A percentile compares a stretch with the other conserved stretches of the same genome.
Conservation (phyloP, 2,888 invertebrate species). For the Eristalis arbustorum region DNA sequence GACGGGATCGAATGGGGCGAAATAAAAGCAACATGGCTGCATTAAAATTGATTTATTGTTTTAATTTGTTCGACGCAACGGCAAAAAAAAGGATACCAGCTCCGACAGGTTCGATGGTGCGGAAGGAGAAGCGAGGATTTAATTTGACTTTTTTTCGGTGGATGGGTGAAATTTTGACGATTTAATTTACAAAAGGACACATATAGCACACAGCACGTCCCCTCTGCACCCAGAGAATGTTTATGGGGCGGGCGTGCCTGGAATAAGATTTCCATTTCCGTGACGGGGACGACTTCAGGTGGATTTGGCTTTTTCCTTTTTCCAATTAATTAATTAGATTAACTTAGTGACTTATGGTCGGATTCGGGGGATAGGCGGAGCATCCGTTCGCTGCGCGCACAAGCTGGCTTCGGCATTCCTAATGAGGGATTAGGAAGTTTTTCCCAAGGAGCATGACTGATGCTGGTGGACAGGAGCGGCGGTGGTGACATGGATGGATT, state of each 20-base stretch:
- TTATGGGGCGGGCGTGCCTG: neutral
- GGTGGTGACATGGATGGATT: neutral
- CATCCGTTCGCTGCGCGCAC: neutral
- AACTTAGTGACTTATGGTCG: neutral
- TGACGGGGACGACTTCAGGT: slow-evolving; percentile 9
- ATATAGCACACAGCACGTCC: neutral
- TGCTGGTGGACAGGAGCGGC: neutral
- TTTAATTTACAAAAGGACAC: neutral
- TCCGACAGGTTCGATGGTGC: neutral
- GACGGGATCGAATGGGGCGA: neutral
- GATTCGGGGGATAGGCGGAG: neutral
- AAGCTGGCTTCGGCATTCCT: neutral
- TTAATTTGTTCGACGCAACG: slow-evolving; percentile 19
- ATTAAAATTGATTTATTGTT: slow-evolving; percentile 65
- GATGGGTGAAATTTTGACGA: slow-evolving; percentile 11
- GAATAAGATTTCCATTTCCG: neutral
- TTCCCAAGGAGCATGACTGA: neutral
- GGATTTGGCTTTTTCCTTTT: neutral
- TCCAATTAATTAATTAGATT: slow-evolving; percentile 34
- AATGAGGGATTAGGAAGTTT: neutral
- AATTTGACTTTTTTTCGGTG: slow-evolving; percentile 35
- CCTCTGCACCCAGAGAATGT: neutral
- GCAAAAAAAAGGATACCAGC: neutral
- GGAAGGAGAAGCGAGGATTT: slow-evolving; percentile 6
- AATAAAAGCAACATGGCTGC: slow-evolving; percentile 52